Conservation (phyloP, 2,888 invertebrate genomes). For the Nemoura dubitans region DNA sequence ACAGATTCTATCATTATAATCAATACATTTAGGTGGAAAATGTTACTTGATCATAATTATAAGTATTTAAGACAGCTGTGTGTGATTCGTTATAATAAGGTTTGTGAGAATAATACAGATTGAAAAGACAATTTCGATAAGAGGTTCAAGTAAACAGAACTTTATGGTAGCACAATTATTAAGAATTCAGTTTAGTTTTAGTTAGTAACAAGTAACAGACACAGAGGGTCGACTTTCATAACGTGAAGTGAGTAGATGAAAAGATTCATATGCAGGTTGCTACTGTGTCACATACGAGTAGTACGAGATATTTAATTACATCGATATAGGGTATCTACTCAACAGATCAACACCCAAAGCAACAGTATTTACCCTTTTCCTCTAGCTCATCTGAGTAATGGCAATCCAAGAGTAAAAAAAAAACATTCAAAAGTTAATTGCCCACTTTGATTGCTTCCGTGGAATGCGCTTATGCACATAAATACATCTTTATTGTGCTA, state of each 20-base stretch:
- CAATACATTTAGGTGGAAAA: background rate
- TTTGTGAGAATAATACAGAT: background rate
- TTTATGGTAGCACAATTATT: background rate
- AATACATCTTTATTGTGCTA: background rate
- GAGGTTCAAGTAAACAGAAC: background rate
- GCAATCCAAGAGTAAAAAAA: conserved; percentile 52
- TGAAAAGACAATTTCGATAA: background rate
- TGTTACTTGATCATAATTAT: background rate
- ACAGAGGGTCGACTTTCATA: background rate
- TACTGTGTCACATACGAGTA: background rate
- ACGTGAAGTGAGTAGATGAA: background rate
- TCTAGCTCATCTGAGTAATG: conserved; percentile 51
- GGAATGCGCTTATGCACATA: too few species aligned
- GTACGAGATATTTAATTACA: background rate
- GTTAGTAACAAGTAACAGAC: background rate
- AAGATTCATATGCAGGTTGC: background rate
- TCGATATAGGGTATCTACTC: conserved; percentile 31
- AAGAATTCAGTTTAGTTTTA: background rate
- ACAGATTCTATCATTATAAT: background rate
- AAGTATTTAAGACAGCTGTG: background rate
- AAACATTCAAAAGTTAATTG: conserved; percentile 47
- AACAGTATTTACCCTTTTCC: conserved; percentile 52
- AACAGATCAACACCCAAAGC: conserved; percentile 43
- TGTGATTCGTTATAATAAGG: background rate
- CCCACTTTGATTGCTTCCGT: background rate